Evolutionary conservation across 2,113 vertebrate species (phyloP).

Genomic region (Morone chrysops): DNA sequence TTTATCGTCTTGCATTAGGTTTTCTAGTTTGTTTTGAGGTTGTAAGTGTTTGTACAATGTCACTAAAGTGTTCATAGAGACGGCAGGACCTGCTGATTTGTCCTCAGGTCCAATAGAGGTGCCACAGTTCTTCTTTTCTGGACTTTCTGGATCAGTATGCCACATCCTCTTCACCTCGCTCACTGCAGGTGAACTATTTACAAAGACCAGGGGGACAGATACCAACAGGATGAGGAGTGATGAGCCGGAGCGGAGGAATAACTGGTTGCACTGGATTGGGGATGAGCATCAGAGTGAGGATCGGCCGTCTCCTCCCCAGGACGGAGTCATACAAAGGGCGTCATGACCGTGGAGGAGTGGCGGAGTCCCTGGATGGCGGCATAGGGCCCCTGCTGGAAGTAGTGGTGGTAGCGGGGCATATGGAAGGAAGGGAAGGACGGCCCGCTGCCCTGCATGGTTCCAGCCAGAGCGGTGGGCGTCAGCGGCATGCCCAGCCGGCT

Average conservation of each 20-base stretch:
- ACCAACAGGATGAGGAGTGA: constrained; percentile 50
- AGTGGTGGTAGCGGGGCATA: constrained; percentile 99
- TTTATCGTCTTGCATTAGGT: background rate
- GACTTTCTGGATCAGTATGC: constrained; percentile 33
- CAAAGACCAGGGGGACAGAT: constrained; percentile 58
- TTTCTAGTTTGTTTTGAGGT: constrained; percentile 39
- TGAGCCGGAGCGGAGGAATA: constrained; percentile 17
- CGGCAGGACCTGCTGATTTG: constrained; percentile 18
- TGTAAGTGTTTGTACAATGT: constrained; percentile 47
- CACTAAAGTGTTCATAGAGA: constrained; percentile 29
- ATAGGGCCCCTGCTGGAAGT: constrained; percentile 99
- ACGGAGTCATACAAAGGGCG: constrained; percentile 94
- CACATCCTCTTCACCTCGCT: constrained; percentile 23
- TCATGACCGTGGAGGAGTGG: constrained; percentile 98
- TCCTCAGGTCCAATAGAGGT: constrained; percentile 17
- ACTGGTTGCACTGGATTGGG: constrained; percentile 4
- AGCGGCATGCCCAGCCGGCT: constrained; percentile 94
- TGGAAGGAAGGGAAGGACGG: constrained; percentile 98
- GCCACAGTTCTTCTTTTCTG: constrained; percentile 17
- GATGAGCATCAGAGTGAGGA: constrained; percentile 26
- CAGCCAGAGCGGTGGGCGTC: constrained; percentile 90
- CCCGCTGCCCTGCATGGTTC: constrained; percentile 93
- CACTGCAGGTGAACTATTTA: constrained; percentile 76
- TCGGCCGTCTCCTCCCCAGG: constrained; percentile 11
- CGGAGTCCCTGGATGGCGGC: constrained; percentile 98